phyloP scores from a whole-genome alignment of 2,113 vertebrate genomes.

The Raja brachyura region DNA sequence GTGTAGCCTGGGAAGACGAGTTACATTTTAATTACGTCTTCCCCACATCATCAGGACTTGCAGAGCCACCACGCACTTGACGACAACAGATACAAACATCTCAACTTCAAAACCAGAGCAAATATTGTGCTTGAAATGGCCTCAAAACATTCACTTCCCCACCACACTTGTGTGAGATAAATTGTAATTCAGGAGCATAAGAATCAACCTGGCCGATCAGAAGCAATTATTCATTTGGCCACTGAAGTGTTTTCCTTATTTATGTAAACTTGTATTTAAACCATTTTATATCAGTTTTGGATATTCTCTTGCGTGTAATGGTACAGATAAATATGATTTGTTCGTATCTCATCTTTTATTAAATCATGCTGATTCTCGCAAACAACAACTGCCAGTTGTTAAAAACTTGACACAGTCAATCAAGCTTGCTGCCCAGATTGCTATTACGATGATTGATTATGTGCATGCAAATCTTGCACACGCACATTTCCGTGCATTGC shows the following conservation, averaged over 20 bases:
- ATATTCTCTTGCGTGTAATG: background rate
- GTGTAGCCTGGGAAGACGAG: background rate
- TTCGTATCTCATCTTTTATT: background rate
- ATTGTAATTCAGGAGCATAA: background rate
- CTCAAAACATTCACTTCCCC: background rate
- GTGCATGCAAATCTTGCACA: no score
- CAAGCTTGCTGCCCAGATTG: no score
- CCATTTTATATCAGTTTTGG: background rate
- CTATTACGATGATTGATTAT: no score
- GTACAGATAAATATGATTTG: background rate
- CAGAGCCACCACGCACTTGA: background rate
- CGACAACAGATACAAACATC: background rate
- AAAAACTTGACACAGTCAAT: background rate
- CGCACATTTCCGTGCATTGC: no score
- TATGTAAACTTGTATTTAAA: background rate
- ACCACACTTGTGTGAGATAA: background rate
- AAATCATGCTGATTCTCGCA: background rate
- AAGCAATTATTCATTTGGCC: background rate
- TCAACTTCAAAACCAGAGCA: background rate
- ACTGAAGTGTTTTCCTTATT: background rate
- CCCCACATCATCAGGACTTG: background rate
- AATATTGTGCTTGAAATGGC: background rate
- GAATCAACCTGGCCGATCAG: background rate
- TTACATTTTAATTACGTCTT: constrained; percentile 31
- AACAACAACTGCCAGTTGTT: background rate